A percentile compares a stretch with the other conserved stretches of the same genome.
Evolutionary conservation across 2,797 vertebrate species (phyloP).

Genomic region (Phylloscopus collybita): DNA sequence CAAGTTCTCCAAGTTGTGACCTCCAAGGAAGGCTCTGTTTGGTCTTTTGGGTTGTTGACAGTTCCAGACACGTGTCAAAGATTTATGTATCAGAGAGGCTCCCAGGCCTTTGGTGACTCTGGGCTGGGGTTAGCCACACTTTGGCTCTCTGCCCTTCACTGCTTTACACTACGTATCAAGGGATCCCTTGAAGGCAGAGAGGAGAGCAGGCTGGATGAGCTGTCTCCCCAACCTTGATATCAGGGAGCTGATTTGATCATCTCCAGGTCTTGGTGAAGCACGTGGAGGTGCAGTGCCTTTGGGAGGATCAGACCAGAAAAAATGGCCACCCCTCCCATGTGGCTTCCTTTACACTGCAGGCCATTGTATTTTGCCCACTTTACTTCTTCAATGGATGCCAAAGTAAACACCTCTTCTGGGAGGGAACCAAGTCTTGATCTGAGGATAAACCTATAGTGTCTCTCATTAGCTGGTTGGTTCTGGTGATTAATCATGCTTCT

Average conservation of each 20-base stretch:
- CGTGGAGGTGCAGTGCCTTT: not conserved
- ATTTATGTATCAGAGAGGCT: not conserved
- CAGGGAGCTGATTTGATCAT: not conserved
- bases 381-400: not conserved
- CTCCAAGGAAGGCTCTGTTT: not conserved
- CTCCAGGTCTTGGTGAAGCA: not conserved
- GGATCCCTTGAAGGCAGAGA: not conserved
- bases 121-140: not conserved
- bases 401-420: slow-evolving; percentile 15
- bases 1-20: not conserved
- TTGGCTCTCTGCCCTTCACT: slow-evolving; percentile 1
- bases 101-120: not conserved
- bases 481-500: slow-evolving; percentile 20
- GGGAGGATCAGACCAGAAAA: not conserved
- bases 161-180: not conserved
- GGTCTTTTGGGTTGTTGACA: not conserved
- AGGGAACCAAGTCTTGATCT: slow-evolving; percentile 23
- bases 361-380: slow-evolving; percentile 22
- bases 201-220: not conserved
- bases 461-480: not conserved
- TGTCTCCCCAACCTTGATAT: not conserved
- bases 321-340: not conserved
- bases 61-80: not conserved
- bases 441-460: not conserved
- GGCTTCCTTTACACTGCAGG: slow-evolving; percentile 2